Evolutionary conservation across 2,797 vertebrate species (phyloP).

Genomic region (Poecilia picta): DNA sequence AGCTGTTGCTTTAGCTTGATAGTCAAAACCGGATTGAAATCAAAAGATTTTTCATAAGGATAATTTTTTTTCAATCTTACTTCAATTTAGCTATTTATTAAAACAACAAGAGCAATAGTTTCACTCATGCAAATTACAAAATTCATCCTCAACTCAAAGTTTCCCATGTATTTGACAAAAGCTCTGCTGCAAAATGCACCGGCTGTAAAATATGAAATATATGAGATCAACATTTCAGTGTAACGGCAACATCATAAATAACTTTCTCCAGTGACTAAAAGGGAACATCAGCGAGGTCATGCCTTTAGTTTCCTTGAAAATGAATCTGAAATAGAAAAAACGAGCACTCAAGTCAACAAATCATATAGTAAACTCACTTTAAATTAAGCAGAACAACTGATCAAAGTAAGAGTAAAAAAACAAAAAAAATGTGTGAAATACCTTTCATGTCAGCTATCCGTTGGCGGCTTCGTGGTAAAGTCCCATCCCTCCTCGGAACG

Average conservation of each 20-base stretch:
- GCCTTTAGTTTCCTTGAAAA: conserved; percentile 62
- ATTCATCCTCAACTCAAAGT: not conserved
- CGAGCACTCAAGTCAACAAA: not conserved
- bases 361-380: not conserved
- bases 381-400: not conserved
- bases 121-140: not conserved
- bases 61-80: not conserved
- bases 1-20: not conserved
- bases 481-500: conserved; percentile 50
- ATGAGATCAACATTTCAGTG: not conserved
- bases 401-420: not conserved
- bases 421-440: conserved; percentile 6
- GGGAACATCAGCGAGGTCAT: conserved; percentile 46
- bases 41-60: not conserved
- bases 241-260: conserved; percentile 25
- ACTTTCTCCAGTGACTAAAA: not conserved
- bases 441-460: conserved; percentile 62
- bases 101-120: not conserved
- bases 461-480: conserved; percentile 71
- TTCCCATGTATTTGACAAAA: not conserved
- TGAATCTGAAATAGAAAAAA: conserved; percentile 59
- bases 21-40: not conserved
- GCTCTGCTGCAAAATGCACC: not conserved
- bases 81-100: not conserved
- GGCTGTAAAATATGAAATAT: not conserved